Conservation (phyloP, 1,140 invertebrate species). For the Drosophila asahinai region DNA sequence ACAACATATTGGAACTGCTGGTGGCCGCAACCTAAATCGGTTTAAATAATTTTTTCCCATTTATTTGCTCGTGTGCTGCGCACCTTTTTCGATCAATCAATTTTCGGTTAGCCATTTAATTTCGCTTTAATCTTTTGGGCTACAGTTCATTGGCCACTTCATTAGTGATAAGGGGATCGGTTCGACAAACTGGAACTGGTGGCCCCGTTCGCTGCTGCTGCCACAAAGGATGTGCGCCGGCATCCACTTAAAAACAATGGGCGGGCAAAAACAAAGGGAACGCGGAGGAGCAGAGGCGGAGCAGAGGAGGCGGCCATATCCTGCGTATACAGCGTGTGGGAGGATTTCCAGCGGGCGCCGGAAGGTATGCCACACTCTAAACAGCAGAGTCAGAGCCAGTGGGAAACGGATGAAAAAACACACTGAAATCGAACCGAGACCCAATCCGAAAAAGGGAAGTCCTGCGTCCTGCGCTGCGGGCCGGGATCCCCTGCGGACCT, state of each 20-base stretch:
- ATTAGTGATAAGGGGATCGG: slow-evolving; percentile 75
- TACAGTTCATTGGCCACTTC: slow-evolving; percentile 81
- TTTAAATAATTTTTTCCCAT: slow-evolving; percentile 57
- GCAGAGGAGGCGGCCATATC: not conserved
- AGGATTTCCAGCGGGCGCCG: slow-evolving; percentile 54
- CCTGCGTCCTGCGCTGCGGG: slow-evolving; percentile 10
- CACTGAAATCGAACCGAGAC: slow-evolving; percentile 61
- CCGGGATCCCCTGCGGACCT: slow-evolving; percentile 20
- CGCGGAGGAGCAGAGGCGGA: slow-evolving; percentile 7
- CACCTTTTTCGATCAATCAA: slow-evolving; percentile 81
- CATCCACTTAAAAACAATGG: slow-evolving; percentile 82
- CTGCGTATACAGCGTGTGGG: slow-evolving; percentile 25
- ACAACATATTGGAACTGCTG: slow-evolving; percentile 26
- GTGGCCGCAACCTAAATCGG: slow-evolving; percentile 41
- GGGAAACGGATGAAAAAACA: slow-evolving; percentile 27
- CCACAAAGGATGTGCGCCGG: slow-evolving; percentile 66
- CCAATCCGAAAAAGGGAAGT: slow-evolving; percentile 1
- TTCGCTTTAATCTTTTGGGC: slow-evolving; percentile 79
- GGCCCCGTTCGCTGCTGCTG: slow-evolving; percentile 6
- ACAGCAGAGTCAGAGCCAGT: slow-evolving; percentile 19
- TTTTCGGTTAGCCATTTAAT: slow-evolving; percentile 72
- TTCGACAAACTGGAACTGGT: slow-evolving; percentile 26
- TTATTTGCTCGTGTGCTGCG: slow-evolving; percentile 37
- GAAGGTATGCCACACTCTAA: slow-evolving; percentile 67
- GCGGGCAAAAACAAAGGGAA: slow-evolving; percentile 66